Base-by-base conservation (phyloP, 1,140 invertebrate species). In the Polyergus mexicanus region DNA sequence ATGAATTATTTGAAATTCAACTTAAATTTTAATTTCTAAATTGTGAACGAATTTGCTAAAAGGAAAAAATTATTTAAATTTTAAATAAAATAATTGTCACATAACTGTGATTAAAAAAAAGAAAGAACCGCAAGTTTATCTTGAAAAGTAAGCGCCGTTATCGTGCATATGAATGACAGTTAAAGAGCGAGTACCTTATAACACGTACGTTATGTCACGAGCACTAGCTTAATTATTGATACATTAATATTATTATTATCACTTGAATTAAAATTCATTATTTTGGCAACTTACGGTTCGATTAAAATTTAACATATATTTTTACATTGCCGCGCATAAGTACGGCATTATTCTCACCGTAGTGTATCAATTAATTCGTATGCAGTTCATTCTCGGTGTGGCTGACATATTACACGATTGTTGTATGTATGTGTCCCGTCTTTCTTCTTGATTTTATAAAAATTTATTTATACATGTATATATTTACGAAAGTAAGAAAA, bases 401-500 rank as follows among this genome's bases (percentile, higher is more conserved):
- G 89, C 83, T 92, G 90, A 90, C 91, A 92, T 90, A 92, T 90
- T 88, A 91, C 90, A 93, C 91, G 84, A 92, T 91, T 92, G 88
- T 92, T 75, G 68, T 63, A 68, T 75, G 68, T 58, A 68, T 90
- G 86, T 90, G 85, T 88, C 88, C 81, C 78, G 84, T 88, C 87
- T 76, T 54, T 47, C 89, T 90, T 16, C 47, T 19, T 84, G 90
- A 94, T 91, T 94, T 94, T 94, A 94, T 92, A 94, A 94, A 94
- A 94, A 94, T 94, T 93, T 94, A 92, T 94, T 91, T 94, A 91
- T 91, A 89, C 90, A 86, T 92, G 88, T 92, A 86, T 92, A 91
- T 92, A 87, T 94, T 93, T 94, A 95, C 91, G 93, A 95, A 95
- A 95, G 94, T 95, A 95, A 95, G 94, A 95, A 95, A 95, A 94